Conservation (phyloP, 2,113 vertebrate species). For the Oryzias celebensis region DNA sequence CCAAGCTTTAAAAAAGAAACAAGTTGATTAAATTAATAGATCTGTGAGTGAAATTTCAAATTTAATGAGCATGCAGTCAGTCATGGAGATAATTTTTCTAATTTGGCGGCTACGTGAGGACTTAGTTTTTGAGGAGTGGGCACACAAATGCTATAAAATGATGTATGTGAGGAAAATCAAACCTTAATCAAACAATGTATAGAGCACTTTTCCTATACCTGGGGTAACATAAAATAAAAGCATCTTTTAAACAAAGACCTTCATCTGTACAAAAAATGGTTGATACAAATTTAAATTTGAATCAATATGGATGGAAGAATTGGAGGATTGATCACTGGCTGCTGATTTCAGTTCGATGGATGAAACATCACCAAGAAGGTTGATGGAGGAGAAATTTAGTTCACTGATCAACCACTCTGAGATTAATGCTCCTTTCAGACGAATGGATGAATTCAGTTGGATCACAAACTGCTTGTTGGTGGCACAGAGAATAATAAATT, state of each 20-base stretch:
- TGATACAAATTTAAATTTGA: not conserved
- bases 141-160: not conserved
- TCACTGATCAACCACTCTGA: conserved; percentile 45
- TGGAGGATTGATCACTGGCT: conserved; percentile 30
- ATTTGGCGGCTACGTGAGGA: too few relatives aligned
- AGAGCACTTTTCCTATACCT: too few relatives aligned
- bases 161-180: not conserved
- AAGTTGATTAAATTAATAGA: too few relatives aligned
- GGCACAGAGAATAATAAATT: conserved; percentile 21
- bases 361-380: conserved; percentile 56
- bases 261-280: not conserved
- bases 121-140: not conserved
- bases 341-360: conserved; percentile 52
- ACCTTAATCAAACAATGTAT: not conserved
- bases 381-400: conserved; percentile 41
- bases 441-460: conserved; percentile 35
- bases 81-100: too few relatives aligned
- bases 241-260: too few relatives aligned
- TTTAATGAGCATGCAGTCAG: too few relatives aligned
- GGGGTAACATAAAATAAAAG: too few relatives aligned
- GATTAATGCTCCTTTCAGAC: conserved; percentile 36
- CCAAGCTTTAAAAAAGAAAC: not conserved
- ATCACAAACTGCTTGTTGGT: conserved; percentile 47
- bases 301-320: conserved; percentile 10
- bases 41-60: too few relatives aligned